A percentile compares a stretch with the other conserved stretches of the same genome.
These are phyloP conservation scores for Percopsis omiscomaycus DNA, from an alignment of 2,797 vertebrate species.

Conservation along the genomic window DNA sequence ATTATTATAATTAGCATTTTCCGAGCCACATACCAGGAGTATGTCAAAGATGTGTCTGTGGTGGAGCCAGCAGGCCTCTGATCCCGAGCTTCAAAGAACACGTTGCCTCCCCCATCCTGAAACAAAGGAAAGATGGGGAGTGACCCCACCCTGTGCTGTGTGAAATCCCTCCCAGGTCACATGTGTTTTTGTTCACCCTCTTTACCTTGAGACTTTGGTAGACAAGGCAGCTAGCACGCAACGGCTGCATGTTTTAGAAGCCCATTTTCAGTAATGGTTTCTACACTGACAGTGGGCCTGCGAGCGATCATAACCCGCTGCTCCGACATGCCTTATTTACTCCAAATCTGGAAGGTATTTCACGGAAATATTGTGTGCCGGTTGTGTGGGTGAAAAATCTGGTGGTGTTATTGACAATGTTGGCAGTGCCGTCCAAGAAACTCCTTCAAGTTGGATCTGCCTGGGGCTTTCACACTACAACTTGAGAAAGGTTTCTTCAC, in stretches of 20 bases:
- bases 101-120: slow-evolving; percentile 33
- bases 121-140: slow-evolving; percentile 60
- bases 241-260: slow-evolving; percentile 48
- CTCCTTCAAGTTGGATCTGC: slow-evolving; percentile 38
- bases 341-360: slow-evolving; percentile 67
- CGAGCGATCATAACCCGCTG: slow-evolving; percentile 59
- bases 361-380: slow-evolving; percentile 58
- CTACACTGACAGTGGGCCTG: slow-evolving; percentile 67
- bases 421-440: slow-evolving; percentile 50
- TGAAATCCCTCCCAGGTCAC: slow-evolving; percentile 75
- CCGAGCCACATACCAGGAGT: slow-evolving; percentile 47
- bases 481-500: slow-evolving; percentile 61
- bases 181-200: slow-evolving; percentile 75
- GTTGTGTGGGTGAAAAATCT: slow-evolving; percentile 57
- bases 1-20: slow-evolving; percentile 43
- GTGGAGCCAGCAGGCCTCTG: slow-evolving; percentile 63
- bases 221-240: slow-evolving; percentile 68
- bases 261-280: slow-evolving; percentile 66
- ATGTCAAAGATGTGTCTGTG: slow-evolving; percentile 69
- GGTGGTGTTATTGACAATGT: slow-evolving; percentile 64
- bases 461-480: slow-evolving; percentile 36
- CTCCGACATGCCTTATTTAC: slow-evolving; percentile 61
- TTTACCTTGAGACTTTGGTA: slow-evolving; percentile 71
- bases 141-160: slow-evolving; percentile 67
- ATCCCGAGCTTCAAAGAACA: slow-evolving; percentile 62